Percentiles rank a stretch among this genome's conserved stretches.
Conservation (phyloP, 1,140 invertebrate species). For the Maniola jurtina region DNA sequence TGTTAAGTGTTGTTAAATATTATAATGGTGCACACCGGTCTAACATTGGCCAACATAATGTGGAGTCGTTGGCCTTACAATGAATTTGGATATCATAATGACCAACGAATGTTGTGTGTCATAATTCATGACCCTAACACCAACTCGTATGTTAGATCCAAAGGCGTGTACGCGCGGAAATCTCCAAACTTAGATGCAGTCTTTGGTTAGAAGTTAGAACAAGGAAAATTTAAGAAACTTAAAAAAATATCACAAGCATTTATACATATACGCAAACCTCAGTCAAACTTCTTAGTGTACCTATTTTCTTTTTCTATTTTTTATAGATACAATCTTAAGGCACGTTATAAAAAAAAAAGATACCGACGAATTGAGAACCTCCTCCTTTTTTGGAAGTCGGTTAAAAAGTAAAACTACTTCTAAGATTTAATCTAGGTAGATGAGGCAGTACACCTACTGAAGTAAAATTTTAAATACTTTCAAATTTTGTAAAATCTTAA, state of each 20-base stretch:
- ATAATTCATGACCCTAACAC: too few species aligned
- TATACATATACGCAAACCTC: slow-evolving; percentile 49
- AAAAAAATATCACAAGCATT: slow-evolving; percentile 72
- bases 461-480: neutral
- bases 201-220: slow-evolving; percentile 67
- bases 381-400: too few species aligned
- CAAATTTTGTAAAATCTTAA: too few species aligned
- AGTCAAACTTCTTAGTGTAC: slow-evolving; percentile 50
- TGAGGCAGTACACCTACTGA: neutral
- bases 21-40: neutral
- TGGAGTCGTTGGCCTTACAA: too few species aligned
- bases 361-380: too few species aligned
- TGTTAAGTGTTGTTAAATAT: too few species aligned
- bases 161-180: slow-evolving; percentile 36
- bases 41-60: too few species aligned
- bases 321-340: neutral
- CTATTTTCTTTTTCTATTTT: slow-evolving; percentile 14
- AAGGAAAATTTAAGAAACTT: slow-evolving; percentile 66
- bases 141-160: neutral
- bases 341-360: too few species aligned
- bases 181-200: slow-evolving; percentile 67
- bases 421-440: too few species aligned
- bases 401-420: too few species aligned
- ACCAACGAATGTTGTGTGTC: too few species aligned
- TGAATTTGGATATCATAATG: too few species aligned